phyloP scores from a whole-genome alignment of 2,113 vertebrate species.

The Perccottus glenii region DNA sequence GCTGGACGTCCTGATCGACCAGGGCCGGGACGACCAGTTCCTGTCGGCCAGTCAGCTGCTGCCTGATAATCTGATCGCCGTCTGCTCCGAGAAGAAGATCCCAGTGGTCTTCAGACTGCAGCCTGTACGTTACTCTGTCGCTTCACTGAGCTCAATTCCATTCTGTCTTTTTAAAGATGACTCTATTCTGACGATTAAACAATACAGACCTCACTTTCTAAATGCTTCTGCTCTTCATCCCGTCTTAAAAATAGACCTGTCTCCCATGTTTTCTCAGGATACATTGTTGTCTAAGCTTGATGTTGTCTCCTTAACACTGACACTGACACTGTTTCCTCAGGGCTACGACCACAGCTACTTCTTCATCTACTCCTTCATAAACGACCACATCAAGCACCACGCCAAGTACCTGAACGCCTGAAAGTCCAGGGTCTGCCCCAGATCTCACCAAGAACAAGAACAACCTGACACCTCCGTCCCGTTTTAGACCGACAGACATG shows the following conservation, averaged over 20 bases:
- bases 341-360: conserved; percentile 98
- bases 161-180: too few relatives aligned
- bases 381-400: conserved; percentile 95
- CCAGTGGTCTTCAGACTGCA: conserved; percentile 93
- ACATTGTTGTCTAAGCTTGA: too few relatives aligned
- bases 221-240: too few relatives aligned
- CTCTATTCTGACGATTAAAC: too few relatives aligned
- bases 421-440: conserved; percentile 5
- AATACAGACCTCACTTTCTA: too few relatives aligned
- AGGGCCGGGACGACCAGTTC: conserved; percentile 95
- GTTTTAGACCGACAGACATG: too few relatives aligned
- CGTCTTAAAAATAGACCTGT: too few relatives aligned
- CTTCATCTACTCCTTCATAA: conserved; percentile 93
- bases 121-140: conserved; percentile 91
- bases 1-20: conserved; percentile 94
- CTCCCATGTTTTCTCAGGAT: too few relatives aligned
- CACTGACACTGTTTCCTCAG: conserved; percentile 62
- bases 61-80: conserved; percentile 93
- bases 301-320: too few relatives aligned
- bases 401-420: conserved; percentile 92
- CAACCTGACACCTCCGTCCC: too few relatives aligned
- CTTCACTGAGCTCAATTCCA: neutral
- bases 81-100: conserved; percentile 90
- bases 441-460: neutral
- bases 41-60: conserved; percentile 89